Conservation (phyloP, 2,797 vertebrate species). For the Megalops cyprinoides region DNA sequence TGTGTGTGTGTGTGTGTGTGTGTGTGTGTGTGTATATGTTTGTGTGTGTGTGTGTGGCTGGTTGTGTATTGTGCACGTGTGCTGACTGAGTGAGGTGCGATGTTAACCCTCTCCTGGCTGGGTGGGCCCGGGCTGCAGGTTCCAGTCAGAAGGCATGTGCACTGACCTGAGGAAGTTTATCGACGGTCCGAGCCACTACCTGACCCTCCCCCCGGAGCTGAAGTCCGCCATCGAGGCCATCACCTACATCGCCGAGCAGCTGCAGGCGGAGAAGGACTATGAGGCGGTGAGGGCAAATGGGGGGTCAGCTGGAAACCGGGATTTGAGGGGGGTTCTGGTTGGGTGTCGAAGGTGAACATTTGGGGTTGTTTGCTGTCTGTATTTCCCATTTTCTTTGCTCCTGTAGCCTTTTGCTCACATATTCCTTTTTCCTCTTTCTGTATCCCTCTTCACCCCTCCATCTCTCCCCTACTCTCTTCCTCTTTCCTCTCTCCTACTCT, state of each 20-base stretch:
- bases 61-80: too few species aligned
- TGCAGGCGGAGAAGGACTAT: constrained; percentile 85
- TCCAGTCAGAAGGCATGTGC: constrained; percentile 74
- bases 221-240: constrained; percentile 81
- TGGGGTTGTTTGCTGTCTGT: neutral
- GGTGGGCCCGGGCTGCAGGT: constrained; percentile 61
- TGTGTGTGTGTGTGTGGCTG: too few species aligned
- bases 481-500: neutral
- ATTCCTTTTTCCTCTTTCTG: neutral
- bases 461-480: neutral
- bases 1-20: too few species aligned
- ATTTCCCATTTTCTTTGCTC: neutral
- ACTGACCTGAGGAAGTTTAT: constrained; percentile 80
- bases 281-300: constrained; percentile 72
- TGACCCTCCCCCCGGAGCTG: constrained; percentile 76
- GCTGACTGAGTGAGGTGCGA: neutral
- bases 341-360: neutral
- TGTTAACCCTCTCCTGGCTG: neutral
- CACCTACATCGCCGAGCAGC: constrained; percentile 81
- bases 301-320: neutral
- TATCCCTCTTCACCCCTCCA: too few species aligned
- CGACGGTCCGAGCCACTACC: constrained; percentile 77
- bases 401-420: neutral
- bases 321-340: neutral
- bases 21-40: too few species aligned